Evolutionary conservation across 2,888 invertebrate species (phyloP).

Genomic region (Mimas tiliae): DNA sequence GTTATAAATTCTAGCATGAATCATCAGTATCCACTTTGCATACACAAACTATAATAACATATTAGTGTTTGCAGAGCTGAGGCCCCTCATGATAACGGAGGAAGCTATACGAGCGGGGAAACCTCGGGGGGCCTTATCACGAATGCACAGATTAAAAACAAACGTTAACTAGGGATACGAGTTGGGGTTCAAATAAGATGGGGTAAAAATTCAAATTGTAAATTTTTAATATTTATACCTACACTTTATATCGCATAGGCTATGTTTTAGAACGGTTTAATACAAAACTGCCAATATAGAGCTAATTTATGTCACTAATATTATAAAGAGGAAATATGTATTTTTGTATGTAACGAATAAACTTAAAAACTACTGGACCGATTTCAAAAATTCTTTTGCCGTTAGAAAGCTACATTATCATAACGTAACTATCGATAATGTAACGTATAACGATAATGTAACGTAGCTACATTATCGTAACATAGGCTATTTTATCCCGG

Average conservation of each 20-base stretch:
- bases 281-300: too few relatives aligned
- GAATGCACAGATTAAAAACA: slow-evolving; percentile 79
- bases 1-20: neutral
- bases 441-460: too few relatives aligned
- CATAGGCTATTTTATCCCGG: too few relatives aligned
- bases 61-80: slow-evolving; percentile 45
- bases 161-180: slow-evolving; percentile 63
- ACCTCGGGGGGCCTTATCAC: slow-evolving; percentile 67
- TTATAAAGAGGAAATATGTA: too few relatives aligned
- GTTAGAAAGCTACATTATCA: too few relatives aligned
- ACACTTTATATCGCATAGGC: neutral
- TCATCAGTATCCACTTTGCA: neutral
- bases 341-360: too few relatives aligned
- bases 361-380: too few relatives aligned
- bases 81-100: slow-evolving; percentile 64
- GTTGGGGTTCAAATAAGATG: slow-evolving; percentile 39
- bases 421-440: too few relatives aligned
- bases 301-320: too few relatives aligned
- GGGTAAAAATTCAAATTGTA: slow-evolving; percentile 30
- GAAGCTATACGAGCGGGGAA: slow-evolving; percentile 36
- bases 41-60: slow-evolving; percentile 1
- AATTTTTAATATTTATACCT: slow-evolving; percentile 2
- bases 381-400: too few relatives aligned
- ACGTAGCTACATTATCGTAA: too few relatives aligned
- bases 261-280: neutral